phyloP scores from a whole-genome alignment of 1,140 invertebrate genomes.

The Pachypsylla venusta region DNA sequence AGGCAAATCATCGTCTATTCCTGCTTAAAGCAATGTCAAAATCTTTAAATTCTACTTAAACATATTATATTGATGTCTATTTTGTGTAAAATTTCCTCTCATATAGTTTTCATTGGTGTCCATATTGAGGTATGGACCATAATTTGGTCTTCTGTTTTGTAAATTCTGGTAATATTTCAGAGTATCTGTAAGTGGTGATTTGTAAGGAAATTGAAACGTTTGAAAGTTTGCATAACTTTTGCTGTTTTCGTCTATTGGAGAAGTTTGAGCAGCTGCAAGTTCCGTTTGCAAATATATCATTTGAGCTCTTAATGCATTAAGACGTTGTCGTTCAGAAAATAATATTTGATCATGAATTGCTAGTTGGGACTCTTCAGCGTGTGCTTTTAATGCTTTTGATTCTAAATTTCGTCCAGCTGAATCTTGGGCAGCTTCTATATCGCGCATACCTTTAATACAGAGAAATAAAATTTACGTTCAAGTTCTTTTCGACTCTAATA shows the following conservation, averaged over 20 bases:
- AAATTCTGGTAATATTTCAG: constrained; percentile 1
- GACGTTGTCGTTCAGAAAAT: not conserved
- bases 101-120: too few species aligned
- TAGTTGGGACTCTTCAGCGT: constrained; percentile 5
- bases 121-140: not conserved
- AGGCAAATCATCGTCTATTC: too few species aligned
- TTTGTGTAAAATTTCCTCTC: too few species aligned
- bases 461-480: too few species aligned
- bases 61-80: too few species aligned
- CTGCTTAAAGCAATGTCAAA: too few species aligned
- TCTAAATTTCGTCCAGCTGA: not conserved
- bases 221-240: not conserved
- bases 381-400: not conserved
- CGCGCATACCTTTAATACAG: too few species aligned
- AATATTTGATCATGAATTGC: constrained; percentile 4
- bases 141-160: not conserved
- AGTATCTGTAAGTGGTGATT: not conserved
- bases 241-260: not conserved
- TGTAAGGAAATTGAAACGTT: not conserved
- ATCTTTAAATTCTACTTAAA: too few species aligned
- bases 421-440: constrained; percentile 1
- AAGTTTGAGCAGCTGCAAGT: not conserved
- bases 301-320: not conserved
- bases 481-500: too few species aligned
- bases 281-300: constrained; percentile 2